Conservation (phyloP, 2,113 vertebrate species). For the Vulpes ferrilata region DNA sequence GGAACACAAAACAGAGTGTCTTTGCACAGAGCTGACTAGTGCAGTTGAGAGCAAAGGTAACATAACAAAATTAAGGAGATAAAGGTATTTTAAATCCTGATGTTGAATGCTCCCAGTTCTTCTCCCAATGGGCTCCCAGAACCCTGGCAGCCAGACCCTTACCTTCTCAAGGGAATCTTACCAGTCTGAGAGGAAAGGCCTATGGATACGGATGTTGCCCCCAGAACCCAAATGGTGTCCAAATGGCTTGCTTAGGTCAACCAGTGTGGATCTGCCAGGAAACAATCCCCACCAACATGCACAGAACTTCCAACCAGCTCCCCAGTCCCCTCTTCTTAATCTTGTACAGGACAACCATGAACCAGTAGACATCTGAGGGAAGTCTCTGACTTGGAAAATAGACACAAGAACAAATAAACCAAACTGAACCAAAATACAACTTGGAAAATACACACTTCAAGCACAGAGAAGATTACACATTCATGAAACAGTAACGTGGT, state of each 20-base stretch:
- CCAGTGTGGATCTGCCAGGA: neutral
- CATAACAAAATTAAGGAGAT: neutral
- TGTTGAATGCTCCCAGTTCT: neutral
- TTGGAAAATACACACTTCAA: neutral
- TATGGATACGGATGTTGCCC: neutral
- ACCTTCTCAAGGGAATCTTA: neutral
- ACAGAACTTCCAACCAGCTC: neutral
- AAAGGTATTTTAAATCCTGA: neutral
- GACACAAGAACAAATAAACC: constrained; percentile 11
- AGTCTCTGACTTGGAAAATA: neutral
- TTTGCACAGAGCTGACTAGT: neutral
- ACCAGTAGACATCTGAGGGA: neutral
- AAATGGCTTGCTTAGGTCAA: neutral
- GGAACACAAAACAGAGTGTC: neutral
- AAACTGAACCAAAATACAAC: neutral
- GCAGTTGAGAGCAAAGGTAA: neutral
- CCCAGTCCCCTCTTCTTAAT: neutral
- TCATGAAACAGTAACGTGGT: neutral
- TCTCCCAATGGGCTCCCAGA: neutral
- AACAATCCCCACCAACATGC: neutral
- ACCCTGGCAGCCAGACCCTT: neutral
- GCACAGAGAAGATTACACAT: neutral
- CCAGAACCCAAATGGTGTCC: neutral
- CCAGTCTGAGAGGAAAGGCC: neutral
- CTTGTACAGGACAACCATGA: neutral